Base-by-base conservation (phyloP, 2,113 vertebrate species). In the Serilophus lunatus region DNA sequence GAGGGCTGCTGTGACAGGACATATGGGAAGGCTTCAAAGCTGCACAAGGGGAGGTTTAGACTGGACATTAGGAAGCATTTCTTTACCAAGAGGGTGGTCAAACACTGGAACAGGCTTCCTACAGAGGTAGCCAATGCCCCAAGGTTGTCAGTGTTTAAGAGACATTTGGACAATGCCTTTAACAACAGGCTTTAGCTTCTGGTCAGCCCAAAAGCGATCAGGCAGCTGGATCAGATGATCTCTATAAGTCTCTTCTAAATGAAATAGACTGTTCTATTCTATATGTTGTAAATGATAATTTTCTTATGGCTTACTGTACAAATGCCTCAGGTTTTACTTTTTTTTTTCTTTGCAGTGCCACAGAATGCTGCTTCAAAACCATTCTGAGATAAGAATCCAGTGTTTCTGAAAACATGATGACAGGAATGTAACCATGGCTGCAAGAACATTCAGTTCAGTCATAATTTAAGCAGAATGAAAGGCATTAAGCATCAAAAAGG, bases 351-450 rank as follows among this genome's bases (percentile, higher is more conserved):
- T 70, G 38, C 25, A 70, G 53, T 59, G 12, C 51, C 44, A 68
- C 56, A 70, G 33, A 90, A 92, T 60, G 36, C 18, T 82, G 31
- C 56, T 90, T 70, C 33, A 93, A 78, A 86, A 84, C 31, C 5
- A 3, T 66, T 60, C 68, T 6, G 12, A 86, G 50, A 82, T 12
- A 66, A 92, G 91, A 79, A 50, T 44, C 20, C 35, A 80, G 17
- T 70, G 61, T 80, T 96, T 90, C 87, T 81, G 51, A 83, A 87
- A 94, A 94, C 65, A 87, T n/a, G 29, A 54, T 61, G 53, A 79
- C 84, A 95, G 26, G 29, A 92, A 50, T 70, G 80, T 69, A 95
- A 85, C 82, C 45, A 36, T 57, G 71, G 88, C 40, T 23, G 15
- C 71, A 88, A 82, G 8, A 93, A 31, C 36, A 60, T 64, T 93